Evolutionary conservation across 1,140 invertebrate species (phyloP), one percentile per base, ranked within the genome.

Genomic region (Ceratosolen fusciceps): DNA sequence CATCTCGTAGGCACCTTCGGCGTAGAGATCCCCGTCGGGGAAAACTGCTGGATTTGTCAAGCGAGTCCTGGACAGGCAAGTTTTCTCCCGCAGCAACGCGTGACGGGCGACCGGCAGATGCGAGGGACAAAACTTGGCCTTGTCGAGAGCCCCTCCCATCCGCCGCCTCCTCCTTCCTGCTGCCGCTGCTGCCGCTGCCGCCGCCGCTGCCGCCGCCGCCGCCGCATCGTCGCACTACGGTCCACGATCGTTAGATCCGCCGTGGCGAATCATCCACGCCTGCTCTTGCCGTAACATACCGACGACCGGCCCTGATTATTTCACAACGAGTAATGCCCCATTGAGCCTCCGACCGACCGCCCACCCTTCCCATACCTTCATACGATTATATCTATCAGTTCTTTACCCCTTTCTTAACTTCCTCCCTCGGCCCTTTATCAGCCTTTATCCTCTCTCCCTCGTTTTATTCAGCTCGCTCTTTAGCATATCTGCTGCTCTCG

Each of bases 31-130:
- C 34, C 60, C 21, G 34, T 14, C 49, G 70, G 72, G 65, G 56
- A 68, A 37, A 77, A 71, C 76, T 70, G 75, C 56, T 56, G 73
- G 67, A 76, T 80, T 72, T 67, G 73, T 72, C 73, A 56, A 43
- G n/a, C n/a, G n/a, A n/a, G n/a, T n/a, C n/a, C n/a, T n/a, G 49
- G 79, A 65, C 29, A 72, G 70, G 70, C 70, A 56, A 72, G 70
- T 72, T 56, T 56, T 54, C 70, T 72, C 49, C 26, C 26, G 74
- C 72, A 71, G 79, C 60, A 65, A 37, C 60, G n/a, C n/a, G 60
- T n/a, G 21, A 3, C 31, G 31, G 37, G 60, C 5, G 26, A 31
- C 10, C 60, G 31, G 60, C 79, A 80, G 79, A 80, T 80, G 79
- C 49, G 65, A 76, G 47, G 47, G 56, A 72, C 75, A 56, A 68